Percentiles rank a stretch among this genome's conserved stretches.
These are phyloP conservation scores for Pteromalus puparum DNA, from an alignment of 1,140 invertebrate species.

Conservation along the genomic window DNA sequence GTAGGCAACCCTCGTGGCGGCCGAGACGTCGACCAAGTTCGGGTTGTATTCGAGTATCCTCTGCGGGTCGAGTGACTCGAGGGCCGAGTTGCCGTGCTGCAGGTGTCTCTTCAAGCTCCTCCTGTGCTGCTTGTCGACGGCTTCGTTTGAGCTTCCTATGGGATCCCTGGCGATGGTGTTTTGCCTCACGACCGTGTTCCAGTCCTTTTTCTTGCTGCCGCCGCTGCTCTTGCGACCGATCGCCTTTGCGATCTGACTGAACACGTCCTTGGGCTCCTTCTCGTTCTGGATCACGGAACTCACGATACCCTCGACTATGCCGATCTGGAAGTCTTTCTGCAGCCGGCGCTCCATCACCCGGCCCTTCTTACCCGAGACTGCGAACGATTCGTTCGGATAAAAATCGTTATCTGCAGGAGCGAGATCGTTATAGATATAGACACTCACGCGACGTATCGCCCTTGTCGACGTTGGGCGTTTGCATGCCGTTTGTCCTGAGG, in stretches of 20 bases:
- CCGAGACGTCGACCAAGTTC: constrained; percentile 82
- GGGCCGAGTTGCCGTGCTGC: constrained; percentile 77
- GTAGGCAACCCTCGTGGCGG: constrained; percentile 86
- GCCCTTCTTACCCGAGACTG: constrained; percentile 88
- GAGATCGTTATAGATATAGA: constrained; percentile 2
- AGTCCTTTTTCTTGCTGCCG: constrained; percentile 84
- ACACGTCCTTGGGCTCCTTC: constrained; percentile 85
- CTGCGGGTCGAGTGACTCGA: constrained; percentile 81
- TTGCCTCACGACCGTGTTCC: constrained; percentile 87
- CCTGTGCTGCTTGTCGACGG: constrained; percentile 78
- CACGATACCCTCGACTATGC: constrained; percentile 88
- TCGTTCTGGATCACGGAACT: constrained; percentile 81
- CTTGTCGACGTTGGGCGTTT: constrained; percentile 82
- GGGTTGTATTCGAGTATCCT: constrained; percentile 88
- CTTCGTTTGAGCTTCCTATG: constrained; percentile 85
- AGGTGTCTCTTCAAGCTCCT: constrained; percentile 83
- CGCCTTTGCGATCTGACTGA: constrained; percentile 86
- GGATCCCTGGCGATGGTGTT: constrained; percentile 83
- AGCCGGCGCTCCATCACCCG: constrained; percentile 89
- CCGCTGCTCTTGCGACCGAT: constrained; percentile 81
- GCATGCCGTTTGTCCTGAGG: constrained; percentile 87
- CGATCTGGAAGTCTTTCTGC: constrained; percentile 93
- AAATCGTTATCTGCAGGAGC: too few relatives aligned
- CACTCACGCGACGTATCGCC: constrained; percentile 78
- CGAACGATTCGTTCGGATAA: constrained; percentile 50